These are phyloP conservation scores for Podabrus alpinus DNA, from an alignment of 2,888 invertebrate genomes.

Conservation along the genomic window DNA sequence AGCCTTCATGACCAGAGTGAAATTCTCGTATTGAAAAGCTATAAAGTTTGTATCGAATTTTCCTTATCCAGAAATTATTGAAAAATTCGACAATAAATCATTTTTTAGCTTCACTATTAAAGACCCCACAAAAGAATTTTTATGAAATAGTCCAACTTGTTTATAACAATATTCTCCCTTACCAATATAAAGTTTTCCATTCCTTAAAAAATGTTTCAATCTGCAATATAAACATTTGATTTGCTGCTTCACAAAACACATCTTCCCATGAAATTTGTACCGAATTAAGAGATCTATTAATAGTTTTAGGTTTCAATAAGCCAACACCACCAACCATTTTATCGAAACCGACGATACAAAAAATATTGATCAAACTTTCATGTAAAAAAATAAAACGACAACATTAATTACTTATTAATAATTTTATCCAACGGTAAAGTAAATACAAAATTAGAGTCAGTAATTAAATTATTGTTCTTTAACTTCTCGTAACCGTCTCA, in stretches of 20 bases:
- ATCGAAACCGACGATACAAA: no score
- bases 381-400: not conserved
- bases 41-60: no score
- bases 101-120: no score
- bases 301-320: slow-evolving; percentile 24
- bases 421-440: slow-evolving; percentile 29
- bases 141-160: no score
- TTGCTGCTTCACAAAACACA: slow-evolving; percentile 22
- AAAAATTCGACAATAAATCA: no score
- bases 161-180: slow-evolving; percentile 4
- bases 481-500: slow-evolving; percentile 93
- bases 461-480: slow-evolving; percentile 67
- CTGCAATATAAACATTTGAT: slow-evolving; percentile 34
- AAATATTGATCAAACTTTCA: slow-evolving; percentile 20
- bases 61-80: no score
- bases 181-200: slow-evolving; percentile 45
- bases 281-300: slow-evolving; percentile 29
- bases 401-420: slow-evolving; percentile 12
- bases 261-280: slow-evolving; percentile 40
- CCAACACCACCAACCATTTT: not conserved
- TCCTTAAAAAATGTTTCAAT: slow-evolving; percentile 38
- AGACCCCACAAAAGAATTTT: no score
- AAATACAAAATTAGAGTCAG: slow-evolving; percentile 31
- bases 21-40: no score
- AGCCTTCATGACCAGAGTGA: no score